Conservation (phyloP, 2,888 invertebrate species). For the Drosophila neonasuta region DNA sequence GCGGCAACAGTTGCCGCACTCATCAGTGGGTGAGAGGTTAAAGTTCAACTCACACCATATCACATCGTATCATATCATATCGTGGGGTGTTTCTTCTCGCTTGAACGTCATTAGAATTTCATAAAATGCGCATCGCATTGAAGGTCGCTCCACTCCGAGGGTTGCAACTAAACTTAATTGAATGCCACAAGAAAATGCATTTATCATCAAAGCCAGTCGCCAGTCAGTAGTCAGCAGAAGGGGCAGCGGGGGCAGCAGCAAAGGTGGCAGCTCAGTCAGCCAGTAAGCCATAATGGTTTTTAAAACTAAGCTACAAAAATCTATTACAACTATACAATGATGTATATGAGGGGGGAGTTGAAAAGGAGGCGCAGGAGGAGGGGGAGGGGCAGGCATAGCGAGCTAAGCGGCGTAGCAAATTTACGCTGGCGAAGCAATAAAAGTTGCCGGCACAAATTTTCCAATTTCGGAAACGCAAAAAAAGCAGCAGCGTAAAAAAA, state of each 20-base stretch:
- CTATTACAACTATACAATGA: slow-evolving; percentile 57
- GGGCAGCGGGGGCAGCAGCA: neutral
- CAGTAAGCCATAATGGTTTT: slow-evolving; percentile 44
- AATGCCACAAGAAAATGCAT: slow-evolving; percentile 71
- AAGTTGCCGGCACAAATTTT: slow-evolving; percentile 44
- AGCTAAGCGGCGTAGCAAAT: slow-evolving; percentile 69
- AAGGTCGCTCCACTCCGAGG: slow-evolving; percentile 46
- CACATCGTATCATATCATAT: too few species aligned
- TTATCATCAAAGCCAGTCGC: slow-evolving; percentile 55
- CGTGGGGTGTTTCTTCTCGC: slow-evolving; percentile 40
- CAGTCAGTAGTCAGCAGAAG: too few species aligned
- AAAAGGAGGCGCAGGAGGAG: too few species aligned
- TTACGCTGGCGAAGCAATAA: slow-evolving; percentile 68
- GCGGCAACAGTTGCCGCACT: slow-evolving; percentile 3
- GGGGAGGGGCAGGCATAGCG: neutral
- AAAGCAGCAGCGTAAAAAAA: neutral
- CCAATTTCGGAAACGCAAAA: slow-evolving; percentile 32
- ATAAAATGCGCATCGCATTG: slow-evolving; percentile 62
- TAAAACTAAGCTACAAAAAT: slow-evolving; percentile 63
- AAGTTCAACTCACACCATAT: neutral
- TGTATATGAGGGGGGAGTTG: neutral
- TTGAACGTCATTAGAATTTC: slow-evolving; percentile 71
- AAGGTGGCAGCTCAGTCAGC: slow-evolving; percentile 7
- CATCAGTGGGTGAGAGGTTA: neutral
- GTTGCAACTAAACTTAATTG: slow-evolving; percentile 63